Evolutionary conservation across 2,888 invertebrate genomes (phyloP).

Genomic region (Drosophila leonis): DNA sequence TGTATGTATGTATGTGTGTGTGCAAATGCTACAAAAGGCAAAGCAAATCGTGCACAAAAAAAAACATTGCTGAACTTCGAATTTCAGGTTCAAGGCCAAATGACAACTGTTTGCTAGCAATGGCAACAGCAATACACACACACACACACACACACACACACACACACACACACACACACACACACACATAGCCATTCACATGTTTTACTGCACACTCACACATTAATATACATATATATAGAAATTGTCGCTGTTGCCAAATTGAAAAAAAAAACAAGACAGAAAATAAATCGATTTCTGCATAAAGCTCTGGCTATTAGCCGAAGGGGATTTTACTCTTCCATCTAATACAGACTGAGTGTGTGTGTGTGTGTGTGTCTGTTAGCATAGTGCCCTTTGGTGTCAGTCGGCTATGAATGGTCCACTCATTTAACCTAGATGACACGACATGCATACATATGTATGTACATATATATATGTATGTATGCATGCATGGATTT

Average conservation of each 20-base stretch:
- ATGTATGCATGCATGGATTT: too few species aligned
- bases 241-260: constrained; percentile 26
- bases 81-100: constrained; percentile 74
- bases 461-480: too few species aligned
- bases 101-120: constrained; percentile 63
- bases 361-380: neutral
- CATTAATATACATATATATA: constrained; percentile 14
- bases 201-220: neutral
- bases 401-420: too few species aligned
- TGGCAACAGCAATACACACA: constrained; percentile 20
- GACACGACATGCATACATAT: too few species aligned
- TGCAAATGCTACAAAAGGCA: constrained; percentile 37
- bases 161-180: constrained; percentile 6
- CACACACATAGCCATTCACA: constrained; percentile 3
- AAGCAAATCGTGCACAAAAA: constrained; percentile 45
- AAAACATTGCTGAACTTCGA: constrained; percentile 55
- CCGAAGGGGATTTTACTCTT: neutral
- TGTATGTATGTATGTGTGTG: neutral
- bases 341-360: neutral
- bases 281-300: constrained; percentile 25
- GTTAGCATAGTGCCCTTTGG: too few species aligned
- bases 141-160: neutral
- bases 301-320: neutral
- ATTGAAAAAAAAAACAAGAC: constrained; percentile 16
- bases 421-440: too few species aligned